These are phyloP conservation scores for Agrotis puta DNA, from an alignment of 2,888 invertebrate genomes.

Conservation along the genomic window DNA sequence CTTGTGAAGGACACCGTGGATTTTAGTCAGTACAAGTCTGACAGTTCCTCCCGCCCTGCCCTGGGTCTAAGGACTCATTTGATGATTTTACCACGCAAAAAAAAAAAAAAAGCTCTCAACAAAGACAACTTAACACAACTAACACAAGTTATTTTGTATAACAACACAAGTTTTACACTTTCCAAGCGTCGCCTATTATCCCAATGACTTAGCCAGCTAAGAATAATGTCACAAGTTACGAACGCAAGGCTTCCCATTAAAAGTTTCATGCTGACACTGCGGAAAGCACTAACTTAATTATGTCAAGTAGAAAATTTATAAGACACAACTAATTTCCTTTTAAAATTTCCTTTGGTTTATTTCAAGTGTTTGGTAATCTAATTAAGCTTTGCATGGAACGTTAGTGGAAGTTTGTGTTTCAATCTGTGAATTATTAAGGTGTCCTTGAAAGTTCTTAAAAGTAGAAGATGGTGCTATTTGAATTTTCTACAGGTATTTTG, in stretches of 20 bases:
- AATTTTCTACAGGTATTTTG: not conserved
- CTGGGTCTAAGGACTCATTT: no score
- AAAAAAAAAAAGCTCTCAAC: not conserved
- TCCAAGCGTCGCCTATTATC: slow-evolving; percentile 53
- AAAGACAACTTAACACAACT: not conserved
- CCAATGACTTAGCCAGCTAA: slow-evolving; percentile 70
- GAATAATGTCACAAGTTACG: slow-evolving; percentile 76
- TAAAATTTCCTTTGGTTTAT: slow-evolving; percentile 63
- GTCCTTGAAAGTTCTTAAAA: not conserved
- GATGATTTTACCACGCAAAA: no score
- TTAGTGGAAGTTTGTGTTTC: slow-evolving; percentile 35
- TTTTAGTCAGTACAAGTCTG: no score
- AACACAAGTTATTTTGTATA: slow-evolving; percentile 6
- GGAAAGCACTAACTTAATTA: slow-evolving; percentile 79
- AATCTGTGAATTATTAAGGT: slow-evolving; percentile 24
- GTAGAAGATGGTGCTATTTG: not conserved
- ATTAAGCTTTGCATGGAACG: slow-evolving; percentile 30
- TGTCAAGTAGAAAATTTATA: slow-evolving; percentile 75
- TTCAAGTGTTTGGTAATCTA: slow-evolving; percentile 49
- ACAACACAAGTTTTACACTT: slow-evolving; percentile 38
- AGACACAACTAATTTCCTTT: slow-evolving; percentile 64
- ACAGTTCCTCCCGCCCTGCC: no score
- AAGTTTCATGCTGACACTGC: slow-evolving; percentile 74
- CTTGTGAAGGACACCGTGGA: no score
- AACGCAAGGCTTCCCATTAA: slow-evolving; percentile 78